Conservation (phyloP, 2,888 invertebrate species). For the Athalia rosae region DNA sequence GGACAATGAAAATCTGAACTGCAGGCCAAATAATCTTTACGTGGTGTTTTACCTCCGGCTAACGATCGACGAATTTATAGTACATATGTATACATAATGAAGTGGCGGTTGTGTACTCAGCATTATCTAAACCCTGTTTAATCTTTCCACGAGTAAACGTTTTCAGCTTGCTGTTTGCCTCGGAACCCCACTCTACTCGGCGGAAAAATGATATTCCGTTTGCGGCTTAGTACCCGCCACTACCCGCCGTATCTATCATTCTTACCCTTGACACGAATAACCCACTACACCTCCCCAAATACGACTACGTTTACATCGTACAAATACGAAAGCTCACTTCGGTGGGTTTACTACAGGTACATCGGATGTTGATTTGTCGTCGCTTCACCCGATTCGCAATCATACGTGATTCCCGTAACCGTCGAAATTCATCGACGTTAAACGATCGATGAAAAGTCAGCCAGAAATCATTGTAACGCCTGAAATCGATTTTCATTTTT, state of each 20-base stretch:
- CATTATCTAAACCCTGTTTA: constrained; percentile 49
- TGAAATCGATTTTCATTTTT: too few species aligned
- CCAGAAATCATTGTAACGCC: too few species aligned
- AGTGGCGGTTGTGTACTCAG: constrained; percentile 40
- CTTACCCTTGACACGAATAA: background rate
- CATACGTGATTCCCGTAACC: too few species aligned
- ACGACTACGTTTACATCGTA: too few species aligned
- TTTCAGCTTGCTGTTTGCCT: constrained; percentile 33
- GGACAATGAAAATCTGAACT: constrained; percentile 19
- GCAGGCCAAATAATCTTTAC: constrained; percentile 25
- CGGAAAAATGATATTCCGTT: constrained; percentile 35
- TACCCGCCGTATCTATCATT: constrained; percentile 39
- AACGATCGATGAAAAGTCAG: too few species aligned
- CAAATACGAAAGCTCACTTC: too few species aligned
- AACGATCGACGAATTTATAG: constrained; percentile 52
- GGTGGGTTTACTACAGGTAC: too few species aligned
- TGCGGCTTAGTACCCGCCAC: constrained; percentile 37
- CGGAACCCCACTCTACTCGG: background rate
- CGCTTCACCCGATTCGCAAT: too few species aligned
- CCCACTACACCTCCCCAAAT: too few species aligned
- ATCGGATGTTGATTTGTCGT: too few species aligned
- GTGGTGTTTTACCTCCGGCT: constrained; percentile 7
- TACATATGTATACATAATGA: constrained; percentile 53
- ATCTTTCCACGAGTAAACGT: constrained; percentile 48
- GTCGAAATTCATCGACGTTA: too few species aligned